phyloP scores from a whole-genome alignment of 2,888 invertebrate species.

The Nebria salina region DNA sequence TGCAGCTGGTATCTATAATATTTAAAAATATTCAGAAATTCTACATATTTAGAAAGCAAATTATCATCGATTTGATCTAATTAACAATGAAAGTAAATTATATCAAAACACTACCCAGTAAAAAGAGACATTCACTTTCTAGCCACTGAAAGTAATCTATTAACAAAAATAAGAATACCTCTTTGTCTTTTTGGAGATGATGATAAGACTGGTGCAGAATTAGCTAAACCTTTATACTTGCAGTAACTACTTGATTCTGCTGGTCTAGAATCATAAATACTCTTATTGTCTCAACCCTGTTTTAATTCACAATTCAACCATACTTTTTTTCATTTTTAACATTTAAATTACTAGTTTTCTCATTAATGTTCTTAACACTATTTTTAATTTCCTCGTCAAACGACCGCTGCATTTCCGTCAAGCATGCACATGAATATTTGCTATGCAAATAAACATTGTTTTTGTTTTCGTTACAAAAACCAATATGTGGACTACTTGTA shows the following conservation, averaged over 20 bases:
- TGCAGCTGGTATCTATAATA: slow-evolving; percentile 28
- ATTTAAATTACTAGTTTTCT: slow-evolving; percentile 13
- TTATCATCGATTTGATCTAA: slow-evolving; percentile 38
- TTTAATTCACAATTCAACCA: too few relatives aligned
- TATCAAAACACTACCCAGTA: slow-evolving; percentile 31
- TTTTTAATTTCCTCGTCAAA: slow-evolving; percentile 37
- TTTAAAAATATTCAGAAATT: slow-evolving; percentile 14
- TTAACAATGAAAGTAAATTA: slow-evolving; percentile 42
- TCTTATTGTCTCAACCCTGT: too few relatives aligned
- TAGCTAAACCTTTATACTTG: slow-evolving; percentile 35
- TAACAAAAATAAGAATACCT: slow-evolving; percentile 28
- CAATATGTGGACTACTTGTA: slow-evolving; percentile 34
- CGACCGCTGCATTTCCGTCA: slow-evolving; percentile 29
- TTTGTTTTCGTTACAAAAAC: slow-evolving; percentile 30
- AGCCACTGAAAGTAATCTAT: slow-evolving; percentile 25
- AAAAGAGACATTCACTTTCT: slow-evolving; percentile 42
- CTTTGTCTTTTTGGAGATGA: slow-evolving; percentile 30
- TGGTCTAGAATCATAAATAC: slow-evolving; percentile 7
- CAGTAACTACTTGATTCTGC: slow-evolving; percentile 19
- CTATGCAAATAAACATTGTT: slow-evolving; percentile 28
- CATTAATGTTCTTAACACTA: slow-evolving; percentile 29
- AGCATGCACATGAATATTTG: slow-evolving; percentile 40
- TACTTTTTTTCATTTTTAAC: slow-evolving; percentile 16
- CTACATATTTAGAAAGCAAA: slow-evolving; percentile 36
- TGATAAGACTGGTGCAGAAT: slow-evolving; percentile 33